Base-by-base conservation (phyloP, 1,140 invertebrate species). In the Heliconius hewitsoni region DNA sequence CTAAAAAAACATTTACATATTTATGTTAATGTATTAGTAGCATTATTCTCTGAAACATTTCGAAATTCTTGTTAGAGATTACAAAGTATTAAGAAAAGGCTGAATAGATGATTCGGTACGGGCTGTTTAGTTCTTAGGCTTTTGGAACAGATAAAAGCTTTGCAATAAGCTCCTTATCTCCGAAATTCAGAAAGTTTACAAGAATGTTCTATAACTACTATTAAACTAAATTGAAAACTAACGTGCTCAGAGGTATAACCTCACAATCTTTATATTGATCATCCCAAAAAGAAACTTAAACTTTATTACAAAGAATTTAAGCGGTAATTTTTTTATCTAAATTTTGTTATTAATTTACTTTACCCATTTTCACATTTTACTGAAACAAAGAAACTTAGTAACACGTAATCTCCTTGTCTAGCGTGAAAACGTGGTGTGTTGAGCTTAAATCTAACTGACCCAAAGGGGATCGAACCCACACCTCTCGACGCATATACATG, bases 11-110 rank as follows among this genome's bases (percentile, higher is more conserved):
- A 46, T 46, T 46, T 16, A 46, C 42, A 46, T 1, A 46, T 46
- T 46, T 16, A 46, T 46, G 13, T 66, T 30, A 4, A 66, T 66
- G 27, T 66, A n/a, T 60, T n/a, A 18, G 60, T 30, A 5, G 11
- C 60, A 27, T 66, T 66, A 66, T 66, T 66, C 27, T 6, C 46
- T 16, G 18, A 77, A 78, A 71, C 42, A 52, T 73, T n/a, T 9
- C n/a, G 27, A 42, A 77, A 50, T 52, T 37, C 73, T 42, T 73
- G 52, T 57, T 42, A 34, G 52, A 78, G 76, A 71, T 73, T 73
- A 52, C 37, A 52, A 74, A 74, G 37, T 52, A 74, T 74, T 74
- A 74, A 23, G 73, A 52, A 74, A 74, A 74, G 23, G 18, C 42
- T 74, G 27, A 74, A 50, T 52, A 34, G 42, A 52, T 74, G 37